Base-by-base conservation (phyloP, 2,888 invertebrate species). In the Teleiodes luculella region DNA sequence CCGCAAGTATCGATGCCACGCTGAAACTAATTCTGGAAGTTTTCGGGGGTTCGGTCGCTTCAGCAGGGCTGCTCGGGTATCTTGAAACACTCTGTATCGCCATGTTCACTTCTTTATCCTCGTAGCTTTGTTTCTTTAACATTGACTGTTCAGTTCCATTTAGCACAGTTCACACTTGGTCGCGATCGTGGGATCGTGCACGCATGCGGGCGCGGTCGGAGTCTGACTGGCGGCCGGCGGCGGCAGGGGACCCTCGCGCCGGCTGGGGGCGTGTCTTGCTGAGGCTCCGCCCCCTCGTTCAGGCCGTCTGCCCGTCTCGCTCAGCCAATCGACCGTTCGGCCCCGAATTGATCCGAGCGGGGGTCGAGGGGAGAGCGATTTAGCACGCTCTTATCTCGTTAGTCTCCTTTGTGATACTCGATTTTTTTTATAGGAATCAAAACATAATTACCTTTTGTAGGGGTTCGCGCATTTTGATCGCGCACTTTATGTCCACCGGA, bases 1-100 rank as follows among this genome's bases (percentile, higher is more conserved):
- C 97, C 13, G 96, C 94, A 64, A 97, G 86, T 62, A 97, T 91
- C 0, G 97, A 95, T 5, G 97, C 96, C 64, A 97, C 97, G 83
- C 96, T 95, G 90, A 97, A 97, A 84, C 94, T 94, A 72, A 94
- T 93, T 67, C 94, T 90, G 60, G 93, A 92, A 59, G 92, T 90
- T 74, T 94, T 94, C 13, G 89, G 86, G 1, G 87, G 86, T 56
- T 87, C 92, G 62, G 92, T 92, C 60, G 92, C 92, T 76, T 92
- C 92, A 71, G 92, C 92, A 61, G 92, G 91, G 80, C 92, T 91
- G 84, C 92, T 91, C 64, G 92, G 92, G 84, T 92, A 92, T 68
- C 92, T 92, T 70, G 92, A 92, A 79, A 92, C 86, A 78, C 91
- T 92, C 86, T 92, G 92, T 90, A 92, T 92, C 91, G 92, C 92